A percentile compares a stretch with the other conserved stretches of the same genome.
Conservation (phyloP, 2,888 invertebrate species). For the Cerastis leucographa region DNA sequence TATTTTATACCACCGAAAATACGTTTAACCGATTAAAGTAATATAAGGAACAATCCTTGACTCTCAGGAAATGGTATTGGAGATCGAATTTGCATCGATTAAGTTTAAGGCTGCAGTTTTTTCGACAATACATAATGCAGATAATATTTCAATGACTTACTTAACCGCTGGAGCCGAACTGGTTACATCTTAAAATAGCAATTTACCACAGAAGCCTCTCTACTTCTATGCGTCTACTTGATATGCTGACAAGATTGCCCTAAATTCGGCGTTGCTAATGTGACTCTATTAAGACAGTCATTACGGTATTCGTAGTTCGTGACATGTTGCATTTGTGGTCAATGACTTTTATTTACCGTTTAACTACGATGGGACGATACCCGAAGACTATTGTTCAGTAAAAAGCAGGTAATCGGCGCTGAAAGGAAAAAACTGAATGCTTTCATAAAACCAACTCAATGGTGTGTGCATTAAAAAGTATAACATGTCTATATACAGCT, state of each 20-base stretch:
- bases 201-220: constrained; percentile 35
- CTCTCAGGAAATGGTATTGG: constrained; percentile 70
- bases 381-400: constrained; percentile 72
- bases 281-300: constrained; percentile 75
- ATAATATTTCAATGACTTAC: constrained; percentile 39
- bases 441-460: constrained; percentile 37
- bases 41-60: constrained; percentile 69
- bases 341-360: constrained; percentile 85
- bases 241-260: constrained; percentile 69
- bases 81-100: constrained; percentile 55
- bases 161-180: constrained; percentile 32
- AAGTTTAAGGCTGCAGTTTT: constrained; percentile 56
- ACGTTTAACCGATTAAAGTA: constrained; percentile 52
- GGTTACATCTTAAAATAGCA: constrained; percentile 37
- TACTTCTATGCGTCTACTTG: no score
- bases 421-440: constrained; percentile 52
- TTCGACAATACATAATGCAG: constrained; percentile 47
- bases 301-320: constrained; percentile 82
- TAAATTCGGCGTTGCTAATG: constrained; percentile 74
- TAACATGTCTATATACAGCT: constrained; percentile 35
- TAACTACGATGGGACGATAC: constrained; percentile 65
- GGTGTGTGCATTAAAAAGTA: constrained; percentile 23
- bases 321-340: constrained; percentile 81
- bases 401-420: constrained; percentile 54
- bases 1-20: constrained; percentile 53